Base-by-base conservation (phyloP, 1,140 invertebrate species). In the Microplitis mediator region DNA sequence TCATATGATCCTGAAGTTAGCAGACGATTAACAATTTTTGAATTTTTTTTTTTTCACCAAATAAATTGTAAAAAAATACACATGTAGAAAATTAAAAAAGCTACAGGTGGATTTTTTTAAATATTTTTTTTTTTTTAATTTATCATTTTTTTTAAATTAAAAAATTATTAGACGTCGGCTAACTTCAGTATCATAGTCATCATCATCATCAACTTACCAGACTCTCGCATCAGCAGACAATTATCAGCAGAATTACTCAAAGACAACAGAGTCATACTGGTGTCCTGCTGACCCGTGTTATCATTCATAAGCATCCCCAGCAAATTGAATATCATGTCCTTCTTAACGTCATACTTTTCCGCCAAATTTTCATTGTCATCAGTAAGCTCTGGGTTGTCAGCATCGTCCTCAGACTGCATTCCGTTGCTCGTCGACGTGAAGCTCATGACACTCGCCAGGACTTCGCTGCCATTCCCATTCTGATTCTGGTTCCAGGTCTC, bases 211-310 rank as follows among this genome's bases (percentile, higher is more conserved):
- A 23, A 39, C 39, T 61, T 61, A 69, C 68, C 93, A 64, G 95
- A 96, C 80, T 97, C 95, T 69, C 96, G 88, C 92, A 98, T 94
- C 3, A 95, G 95, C 34, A 94, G 89, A 84, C 97, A 98, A 78
- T 93, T 97, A 80, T 98, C 96, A 4, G 93, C 91, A 13, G 95
- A 96, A 61, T 90, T 93, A 69, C 95, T 97, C 90, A 99, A 95
- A 13, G 95, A 95, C 34, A 98, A 87, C 11, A 99, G 87, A 4
- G 93, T 95, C 14, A 93, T 90, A 66, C 94, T 95, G 90, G 97
- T 94, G 81, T 97, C 95, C 35, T 95, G 92, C 65, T 93, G 92
- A 75, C 95, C 94, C n/a, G 45, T 32, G 62, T 56, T 56, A 68
- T 76, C 51, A 51, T 64, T 64, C 23, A 67, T 64, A 9, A 76